Evolutionary conservation across 30 jellyfish, hydroid and myxozoan species (phyloP).

Genomic region (Morbakka virulenta): DNA sequence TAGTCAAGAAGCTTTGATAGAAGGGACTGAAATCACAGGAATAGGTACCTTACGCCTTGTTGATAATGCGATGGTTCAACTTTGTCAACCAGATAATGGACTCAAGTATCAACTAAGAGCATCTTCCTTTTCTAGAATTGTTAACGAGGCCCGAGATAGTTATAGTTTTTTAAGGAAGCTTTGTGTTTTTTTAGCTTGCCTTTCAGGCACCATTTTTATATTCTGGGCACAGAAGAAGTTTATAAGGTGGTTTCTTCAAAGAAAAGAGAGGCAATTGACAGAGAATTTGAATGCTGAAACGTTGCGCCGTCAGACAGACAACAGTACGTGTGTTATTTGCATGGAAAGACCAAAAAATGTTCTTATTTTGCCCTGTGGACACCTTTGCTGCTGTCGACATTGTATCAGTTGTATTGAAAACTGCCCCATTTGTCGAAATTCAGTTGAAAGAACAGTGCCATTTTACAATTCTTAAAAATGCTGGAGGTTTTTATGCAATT

Average conservation of each 20-base stretch:
- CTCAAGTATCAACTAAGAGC: slow-evolving; percentile 55
- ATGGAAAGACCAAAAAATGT: slow-evolving; percentile 60
- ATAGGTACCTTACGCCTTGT: slow-evolving; percentile 48
- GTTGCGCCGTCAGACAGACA: neutral
- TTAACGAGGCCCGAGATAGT: slow-evolving; percentile 8
- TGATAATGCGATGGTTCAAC: slow-evolving; percentile 13
- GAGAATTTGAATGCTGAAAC: slow-evolving; percentile 17
- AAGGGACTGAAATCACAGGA: slow-evolving; percentile 61
- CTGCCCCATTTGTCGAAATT: slow-evolving; percentile 81
- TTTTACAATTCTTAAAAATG: neutral
- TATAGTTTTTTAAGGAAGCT: slow-evolving; percentile 16
- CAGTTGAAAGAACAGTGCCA: slow-evolving; percentile 56
- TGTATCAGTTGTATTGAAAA: slow-evolving; percentile 38
- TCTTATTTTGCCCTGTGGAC: slow-evolving; percentile 87
- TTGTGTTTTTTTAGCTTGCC: slow-evolving; percentile 25
- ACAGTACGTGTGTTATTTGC: slow-evolving; percentile 68
- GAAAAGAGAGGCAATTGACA: slow-evolving; percentile 22
- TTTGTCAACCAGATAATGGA: slow-evolving; percentile 40
- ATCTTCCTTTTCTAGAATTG: slow-evolving; percentile 35
- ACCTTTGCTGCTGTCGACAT: slow-evolving; percentile 49
- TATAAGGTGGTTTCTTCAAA: slow-evolving; percentile 29
- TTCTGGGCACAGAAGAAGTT: slow-evolving; percentile 45
- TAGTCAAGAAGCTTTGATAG: slow-evolving; percentile 51
- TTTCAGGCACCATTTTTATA: slow-evolving; percentile 28
- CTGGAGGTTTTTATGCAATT: neutral